phyloP scores from a whole-genome alignment of 2,113 vertebrate species.

The Bungarus multicinctus region DNA sequence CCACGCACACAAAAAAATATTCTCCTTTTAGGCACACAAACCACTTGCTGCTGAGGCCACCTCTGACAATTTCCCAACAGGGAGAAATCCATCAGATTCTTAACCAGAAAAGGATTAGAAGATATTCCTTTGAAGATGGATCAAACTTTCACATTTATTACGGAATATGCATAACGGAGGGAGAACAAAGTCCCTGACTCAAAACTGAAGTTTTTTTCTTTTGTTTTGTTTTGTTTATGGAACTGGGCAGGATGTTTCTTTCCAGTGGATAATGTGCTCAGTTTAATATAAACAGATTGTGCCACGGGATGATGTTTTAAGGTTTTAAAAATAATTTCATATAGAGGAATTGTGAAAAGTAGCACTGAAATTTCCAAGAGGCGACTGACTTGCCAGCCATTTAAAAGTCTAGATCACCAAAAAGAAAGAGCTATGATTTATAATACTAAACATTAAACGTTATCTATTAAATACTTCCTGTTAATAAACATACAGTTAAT shows the following conservation, averaged over 20 bases:
- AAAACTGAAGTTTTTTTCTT: conserved; percentile 56
- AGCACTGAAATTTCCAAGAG: not conserved
- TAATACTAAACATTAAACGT: not conserved
- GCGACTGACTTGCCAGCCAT: not conserved
- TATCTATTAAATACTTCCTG: not conserved
- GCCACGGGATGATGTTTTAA: conserved; percentile 47
- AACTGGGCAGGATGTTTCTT: conserved; percentile 68
- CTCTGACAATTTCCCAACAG: conserved; percentile 60
- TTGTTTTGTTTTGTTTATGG: conserved; percentile 49
- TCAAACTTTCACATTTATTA: conserved; percentile 70
- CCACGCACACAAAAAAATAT: conserved; percentile 54
- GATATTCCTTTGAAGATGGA: conserved; percentile 65
- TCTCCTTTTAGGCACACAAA: conserved; percentile 63
- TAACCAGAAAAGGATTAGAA: conserved; percentile 71
- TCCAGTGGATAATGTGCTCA: conserved; percentile 72
- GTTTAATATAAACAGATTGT: conserved; percentile 74
- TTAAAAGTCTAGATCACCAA: not conserved
- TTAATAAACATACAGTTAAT: not conserved
- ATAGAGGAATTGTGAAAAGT: not conserved
- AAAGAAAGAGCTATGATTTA: not conserved
- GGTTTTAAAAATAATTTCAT: not conserved
- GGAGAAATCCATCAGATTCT: conserved; percentile 64
- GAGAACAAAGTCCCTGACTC: conserved; percentile 51
- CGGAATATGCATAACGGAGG: conserved; percentile 70
- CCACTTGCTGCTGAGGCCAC: conserved; percentile 59